Evolutionary conservation across 1,140 invertebrate genomes (phyloP).

Genomic region (Drosophila carrolli): DNA sequence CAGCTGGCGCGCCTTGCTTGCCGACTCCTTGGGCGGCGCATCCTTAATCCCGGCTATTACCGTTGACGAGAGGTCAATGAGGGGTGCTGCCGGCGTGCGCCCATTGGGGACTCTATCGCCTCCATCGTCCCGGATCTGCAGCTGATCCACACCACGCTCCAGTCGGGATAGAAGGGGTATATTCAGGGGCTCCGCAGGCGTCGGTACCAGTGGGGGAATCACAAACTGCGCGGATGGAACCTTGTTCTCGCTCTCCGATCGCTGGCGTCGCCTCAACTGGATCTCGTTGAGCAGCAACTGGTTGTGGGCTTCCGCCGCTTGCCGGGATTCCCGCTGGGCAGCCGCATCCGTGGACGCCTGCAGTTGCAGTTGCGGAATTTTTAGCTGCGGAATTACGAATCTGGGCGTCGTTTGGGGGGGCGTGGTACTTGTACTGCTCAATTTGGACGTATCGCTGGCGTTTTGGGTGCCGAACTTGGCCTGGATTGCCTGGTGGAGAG

Average conservation of each 20-base stretch:
- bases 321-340: conserved; percentile 27
- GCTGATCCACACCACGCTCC: conserved; percentile 14
- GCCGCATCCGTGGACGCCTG: conserved; percentile 1
- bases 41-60: conserved; percentile 35
- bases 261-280: conserved; percentile 16
- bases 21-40: conserved; percentile 52
- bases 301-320: conserved; percentile 43
- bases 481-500: conserved; percentile 53
- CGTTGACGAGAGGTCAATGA: conserved; percentile 62
- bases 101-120: conserved; percentile 1
- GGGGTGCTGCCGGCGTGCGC: not conserved
- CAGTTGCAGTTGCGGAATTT: conserved; percentile 14
- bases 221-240: conserved; percentile 22
- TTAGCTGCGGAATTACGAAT: conserved; percentile 60
- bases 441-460: conserved; percentile 30
- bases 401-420: not conserved
- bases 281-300: conserved; percentile 52
- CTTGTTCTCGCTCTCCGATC: conserved; percentile 11
- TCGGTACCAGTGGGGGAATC: conserved; percentile 33
- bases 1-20: conserved; percentile 41
- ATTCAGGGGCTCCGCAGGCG: conserved; percentile 33
- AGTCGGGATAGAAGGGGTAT: conserved; percentile 40
- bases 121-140: conserved; percentile 39
- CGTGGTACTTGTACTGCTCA: conserved; percentile 5
- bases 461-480: conserved; percentile 35